A percentile compares a stretch with the other conserved stretches of the same genome.
Evolutionary conservation across 1,140 invertebrate genomes (phyloP).

Genomic region (Eumeta japonica): DNA sequence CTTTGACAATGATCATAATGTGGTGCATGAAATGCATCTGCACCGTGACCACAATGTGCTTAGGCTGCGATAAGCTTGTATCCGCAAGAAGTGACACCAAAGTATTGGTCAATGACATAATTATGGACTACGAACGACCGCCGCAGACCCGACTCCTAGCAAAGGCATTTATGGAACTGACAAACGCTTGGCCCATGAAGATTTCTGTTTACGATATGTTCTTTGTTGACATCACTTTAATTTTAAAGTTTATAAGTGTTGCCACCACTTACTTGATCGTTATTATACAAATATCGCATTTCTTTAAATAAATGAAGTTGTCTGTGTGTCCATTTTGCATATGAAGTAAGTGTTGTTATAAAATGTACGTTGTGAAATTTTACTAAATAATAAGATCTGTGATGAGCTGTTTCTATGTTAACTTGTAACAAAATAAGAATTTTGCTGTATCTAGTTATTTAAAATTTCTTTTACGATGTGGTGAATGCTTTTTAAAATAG

Average conservation of each 20-base stretch:
- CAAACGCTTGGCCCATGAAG: conserved; percentile 27
- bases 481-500: too few species aligned
- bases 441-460: too few species aligned
- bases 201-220: conserved; percentile 32
- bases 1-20: conserved; percentile 18
- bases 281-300: conserved; percentile 31
- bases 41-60: conserved; percentile 22
- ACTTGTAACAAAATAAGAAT: too few species aligned
- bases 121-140: conserved; percentile 32
- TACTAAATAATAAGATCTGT: too few species aligned
- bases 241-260: conserved; percentile 32
- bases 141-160: conserved; percentile 25
- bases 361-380: too few species aligned
- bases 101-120: conserved; percentile 27
- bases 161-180: conserved; percentile 33
- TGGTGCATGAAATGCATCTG: conserved; percentile 23
- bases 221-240: conserved; percentile 28
- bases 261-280: conserved; percentile 34
- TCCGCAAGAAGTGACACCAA: conserved; percentile 20
- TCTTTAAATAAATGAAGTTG: too few species aligned
- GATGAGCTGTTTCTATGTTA: too few species aligned
- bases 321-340: too few species aligned
- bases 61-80: conserved; percentile 25
- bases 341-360: too few species aligned
- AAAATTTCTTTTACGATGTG: too few species aligned